Evolutionary conservation across 2,113 vertebrate species (phyloP).

Genomic region (Ceyx cyanopectus): DNA sequence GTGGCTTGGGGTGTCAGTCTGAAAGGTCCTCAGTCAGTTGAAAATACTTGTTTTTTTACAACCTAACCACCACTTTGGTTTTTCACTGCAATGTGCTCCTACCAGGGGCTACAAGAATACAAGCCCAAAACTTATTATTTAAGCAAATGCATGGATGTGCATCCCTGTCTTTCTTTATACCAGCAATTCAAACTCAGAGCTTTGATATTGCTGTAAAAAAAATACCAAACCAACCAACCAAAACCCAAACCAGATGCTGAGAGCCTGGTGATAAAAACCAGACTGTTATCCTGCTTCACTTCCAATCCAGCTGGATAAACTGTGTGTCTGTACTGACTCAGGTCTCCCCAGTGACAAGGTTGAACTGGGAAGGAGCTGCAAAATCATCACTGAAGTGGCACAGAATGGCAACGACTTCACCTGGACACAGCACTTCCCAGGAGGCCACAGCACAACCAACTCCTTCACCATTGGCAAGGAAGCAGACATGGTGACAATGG

Average conservation of each 20-base stretch:
- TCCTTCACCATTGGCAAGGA: constrained; percentile 87
- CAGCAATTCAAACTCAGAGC: not conserved
- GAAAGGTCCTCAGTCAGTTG: not conserved
- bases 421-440: constrained; percentile 88
- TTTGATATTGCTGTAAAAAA: not conserved
- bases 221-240: no score
- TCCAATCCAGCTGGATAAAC: not conserved
- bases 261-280: not conserved
- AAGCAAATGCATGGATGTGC: not conserved
- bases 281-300: not conserved
- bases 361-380: constrained; percentile 85
- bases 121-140: not conserved
- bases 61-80: accelerated
- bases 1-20: not conserved
- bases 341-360: constrained; percentile 83
- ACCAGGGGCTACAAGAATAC: not conserved
- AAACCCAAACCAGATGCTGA: not conserved
- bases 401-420: constrained; percentile 87
- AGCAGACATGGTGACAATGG: constrained; percentile 88
- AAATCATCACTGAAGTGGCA: constrained; percentile 86
- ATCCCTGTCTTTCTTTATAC: not conserved
- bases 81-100: not conserved
- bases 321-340: constrained; percentile 34
- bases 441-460: constrained; percentile 83
- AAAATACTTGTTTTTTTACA: not conserved